These are phyloP conservation scores for Ciona savignyi DNA, from an alignment of 23 tunicate species.

Conservation along the genomic window DNA sequence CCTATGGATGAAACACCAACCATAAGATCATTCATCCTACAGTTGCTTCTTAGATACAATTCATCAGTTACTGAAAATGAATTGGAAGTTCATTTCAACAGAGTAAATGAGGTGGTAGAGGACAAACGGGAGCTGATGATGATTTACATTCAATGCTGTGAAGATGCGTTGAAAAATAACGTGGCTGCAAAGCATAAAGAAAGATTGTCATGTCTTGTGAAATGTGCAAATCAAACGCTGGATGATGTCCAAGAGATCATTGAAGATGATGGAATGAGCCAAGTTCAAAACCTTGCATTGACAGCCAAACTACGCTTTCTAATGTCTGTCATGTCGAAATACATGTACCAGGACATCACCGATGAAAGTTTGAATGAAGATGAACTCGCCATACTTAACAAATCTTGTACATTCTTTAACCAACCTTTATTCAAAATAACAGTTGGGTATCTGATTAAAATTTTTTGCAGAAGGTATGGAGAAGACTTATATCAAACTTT, in stretches of 20 bases:
- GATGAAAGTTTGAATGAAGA: not conserved
- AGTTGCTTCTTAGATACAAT: constrained; percentile 32
- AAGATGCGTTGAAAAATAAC: constrained; percentile 12
- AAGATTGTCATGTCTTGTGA: not conserved
- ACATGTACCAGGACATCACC: not conserved
- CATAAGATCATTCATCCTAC: constrained; percentile 42
- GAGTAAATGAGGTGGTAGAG: not conserved
- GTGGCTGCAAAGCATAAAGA: not conserved
- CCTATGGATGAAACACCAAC: constrained; percentile 17
- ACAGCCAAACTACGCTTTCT: constrained; percentile 9
- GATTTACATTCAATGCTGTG: constrained; percentile 23
- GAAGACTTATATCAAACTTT: not conserved
- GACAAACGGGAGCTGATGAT: constrained; percentile 16
- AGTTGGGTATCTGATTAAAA: constrained; percentile 19
- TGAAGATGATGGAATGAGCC: not conserved
- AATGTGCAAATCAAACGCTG: not conserved
- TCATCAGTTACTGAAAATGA: constrained; percentile 9
- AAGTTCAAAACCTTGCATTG: constrained; percentile 22
- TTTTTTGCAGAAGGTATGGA: constrained; percentile 32
- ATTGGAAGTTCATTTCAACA: constrained; percentile 15
- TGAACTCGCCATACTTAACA: not conserved
- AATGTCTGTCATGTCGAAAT: not conserved
- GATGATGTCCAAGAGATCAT: not conserved
- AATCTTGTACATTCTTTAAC: constrained; percentile 3
- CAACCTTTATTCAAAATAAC: not conserved